Evolutionary conservation across 2,888 invertebrate genomes (phyloP), one percentile per base, ranked within the genome.

Genomic region (Cheilosia variabilis): DNA sequence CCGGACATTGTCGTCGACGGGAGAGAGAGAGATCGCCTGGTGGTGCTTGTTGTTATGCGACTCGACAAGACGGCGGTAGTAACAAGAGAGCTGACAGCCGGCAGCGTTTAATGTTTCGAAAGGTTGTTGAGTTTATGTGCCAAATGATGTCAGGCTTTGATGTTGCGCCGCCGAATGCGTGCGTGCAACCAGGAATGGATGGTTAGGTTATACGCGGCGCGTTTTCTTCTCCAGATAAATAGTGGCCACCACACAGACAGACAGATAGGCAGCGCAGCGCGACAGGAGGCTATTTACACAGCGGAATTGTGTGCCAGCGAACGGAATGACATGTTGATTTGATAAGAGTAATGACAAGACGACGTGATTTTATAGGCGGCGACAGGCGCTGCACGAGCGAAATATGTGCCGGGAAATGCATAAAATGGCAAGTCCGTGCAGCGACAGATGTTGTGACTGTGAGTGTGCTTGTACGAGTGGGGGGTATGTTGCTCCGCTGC

Each of bases 71-170:
- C 66, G 53, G 78, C 76, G 60, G 60, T 45, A 83, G 87, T 84
- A 87, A 80, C 82, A 87, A 80, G 87, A 87, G 87, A 88, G 88
- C 88, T 89, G 90, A 91, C 91, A 90, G 91, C 90, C 90, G 91
- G 90, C 91, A 90, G 89, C 90, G 91, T 90, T 90, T 89, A 89
- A 90, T 90, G 90, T 90, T 90, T 87, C 87, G 83, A 88, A 89
- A 86, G 77, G 72, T 81, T 89, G 72, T 81, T 89, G 88, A 89
- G 88, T 89, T 89, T 88, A 88, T 89, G 88, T 88, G 89, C 89
- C 89, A 89, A 89, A 89, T 89, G 89, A 89, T 88, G 88, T 88
- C 88, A 88, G 87, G 79, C 87, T 82, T 86, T 86, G 86, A 81
- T 81, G 76, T 86, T 81, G 10, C 57, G 68, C 86, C 86, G 86